A percentile compares a stretch with the other conserved stretches of the same genome.
These are phyloP conservation scores for Acanthosepion esculentum DNA, from an alignment of 2,888 invertebrate genomes.

Conservation along the genomic window DNA sequence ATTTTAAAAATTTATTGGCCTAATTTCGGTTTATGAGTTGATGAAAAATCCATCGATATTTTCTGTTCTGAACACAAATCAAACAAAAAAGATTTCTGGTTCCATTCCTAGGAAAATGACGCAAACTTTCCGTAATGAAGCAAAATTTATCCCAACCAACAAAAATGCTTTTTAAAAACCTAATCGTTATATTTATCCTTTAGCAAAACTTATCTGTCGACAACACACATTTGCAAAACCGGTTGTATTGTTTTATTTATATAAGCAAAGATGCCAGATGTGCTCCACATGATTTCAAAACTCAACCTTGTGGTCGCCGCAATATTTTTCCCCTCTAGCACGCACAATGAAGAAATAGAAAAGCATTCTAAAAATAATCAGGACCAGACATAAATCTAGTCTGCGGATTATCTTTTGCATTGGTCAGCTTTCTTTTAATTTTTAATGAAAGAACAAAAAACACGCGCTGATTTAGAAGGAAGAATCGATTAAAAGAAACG, in stretches of 20 bases:
- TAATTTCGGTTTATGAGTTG: too few relatives aligned
- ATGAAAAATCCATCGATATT: too few relatives aligned
- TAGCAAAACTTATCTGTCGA: not conserved
- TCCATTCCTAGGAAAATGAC: not conserved
- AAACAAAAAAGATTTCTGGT: too few relatives aligned
- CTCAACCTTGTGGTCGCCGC: not conserved
- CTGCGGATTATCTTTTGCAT: not conserved
- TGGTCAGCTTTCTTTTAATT: not conserved
- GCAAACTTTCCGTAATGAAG: not conserved
- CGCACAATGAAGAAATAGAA: not conserved
- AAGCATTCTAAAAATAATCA: not conserved
- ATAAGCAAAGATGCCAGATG: not conserved
- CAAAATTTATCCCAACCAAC: not conserved
- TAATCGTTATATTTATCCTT: not conserved
- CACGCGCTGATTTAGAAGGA: not conserved
- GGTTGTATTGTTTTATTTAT: not conserved
- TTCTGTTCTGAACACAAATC: too few relatives aligned
- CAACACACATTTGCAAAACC: not conserved
- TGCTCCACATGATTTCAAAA: not conserved
- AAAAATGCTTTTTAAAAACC: not conserved
- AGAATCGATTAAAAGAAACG: not conserved
- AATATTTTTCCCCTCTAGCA: not conserved
- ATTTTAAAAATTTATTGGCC: too few relatives aligned
- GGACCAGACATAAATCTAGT: not conserved
- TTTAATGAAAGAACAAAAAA: not conserved